phyloP scores from a whole-genome alignment of 2,113 vertebrate genomes.

The Tylochromis polylepis region DNA sequence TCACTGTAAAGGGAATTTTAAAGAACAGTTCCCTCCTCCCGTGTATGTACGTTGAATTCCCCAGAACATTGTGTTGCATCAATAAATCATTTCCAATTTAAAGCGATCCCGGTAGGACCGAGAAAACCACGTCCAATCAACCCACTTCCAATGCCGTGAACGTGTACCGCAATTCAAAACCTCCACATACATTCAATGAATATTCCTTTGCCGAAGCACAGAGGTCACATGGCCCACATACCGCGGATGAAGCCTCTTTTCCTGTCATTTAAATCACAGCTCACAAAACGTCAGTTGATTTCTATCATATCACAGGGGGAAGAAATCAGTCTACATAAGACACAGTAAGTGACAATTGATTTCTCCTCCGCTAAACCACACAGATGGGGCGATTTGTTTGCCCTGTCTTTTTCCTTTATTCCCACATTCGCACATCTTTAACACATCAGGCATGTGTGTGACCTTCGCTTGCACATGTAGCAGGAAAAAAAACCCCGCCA shows the following conservation, averaged over 20 bases:
- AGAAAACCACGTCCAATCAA: conserved; percentile 5
- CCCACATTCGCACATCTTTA: not conserved
- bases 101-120: not conserved
- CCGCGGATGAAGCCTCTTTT: not conserved
- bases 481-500: not conserved
- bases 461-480: conserved; percentile 48
- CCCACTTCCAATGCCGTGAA: not conserved
- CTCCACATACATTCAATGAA: not conserved
- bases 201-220: not conserved
- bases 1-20: not conserved
- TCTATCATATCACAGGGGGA: not conserved
- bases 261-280: not conserved
- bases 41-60: not conserved
- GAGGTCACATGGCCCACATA: not conserved
- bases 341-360: not conserved
- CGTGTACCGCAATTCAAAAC: not conserved
- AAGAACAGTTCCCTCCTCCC: not conserved
- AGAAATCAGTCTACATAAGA: not conserved
- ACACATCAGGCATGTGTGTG: conserved; percentile 24
- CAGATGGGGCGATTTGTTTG: not conserved
- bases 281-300: not conserved
- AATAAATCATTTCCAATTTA: conserved; percentile 14
- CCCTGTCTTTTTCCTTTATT: not conserved
- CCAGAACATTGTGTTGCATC: not conserved
- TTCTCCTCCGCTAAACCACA: not conserved